Evolutionary conservation across 2,888 invertebrate genomes (phyloP), one percentile per base, ranked within the genome.

Genomic region (Brenthis daphne): DNA sequence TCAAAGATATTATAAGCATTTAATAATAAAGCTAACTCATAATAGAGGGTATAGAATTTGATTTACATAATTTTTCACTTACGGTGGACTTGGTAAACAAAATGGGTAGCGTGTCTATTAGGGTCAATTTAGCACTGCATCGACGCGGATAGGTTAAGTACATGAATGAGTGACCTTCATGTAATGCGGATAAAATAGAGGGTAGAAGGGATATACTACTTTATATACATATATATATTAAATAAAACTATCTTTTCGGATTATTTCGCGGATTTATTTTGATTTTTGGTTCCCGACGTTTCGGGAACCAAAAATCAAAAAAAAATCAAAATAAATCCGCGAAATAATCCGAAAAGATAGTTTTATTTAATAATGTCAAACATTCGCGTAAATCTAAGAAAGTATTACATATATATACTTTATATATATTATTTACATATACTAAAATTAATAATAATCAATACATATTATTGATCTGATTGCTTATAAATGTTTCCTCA

Each of bases 111-210:
- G 61, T 70, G 69, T 72, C 72, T 70, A 72, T 72, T 74, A 74
- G 70, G 73, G 72, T 69, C 67, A 70, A 69, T 70, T 72, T 72
- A 67, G 57, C 70, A 70, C 74, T 77, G 76, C 72, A 71, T 75
- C 73, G 67, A 71, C 71, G 76, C 68, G 70, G 73, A 71, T 67
- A 68, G 71, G 71, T 68, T 75, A 70, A 72, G 73, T 75, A 71
- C 63, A 68, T 72, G 73, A 72, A 74, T 70, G 73, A 66, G 61
- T 72, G 74, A 70, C 75, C 73, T 76, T 75, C 72, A 68, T 61
- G 60, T 71, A 71, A 69, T 69, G 70, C 67, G 64, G 67, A 57
- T 50, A 67, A 73, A 71, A 61, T 64, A 48, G 65, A 70, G 71
- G 69, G 69, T 68, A 57, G 60, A 64, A 68, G 71, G 56, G 69